Conservation (phyloP, 2,888 invertebrate genomes). For the Lomographa bimaculata region DNA sequence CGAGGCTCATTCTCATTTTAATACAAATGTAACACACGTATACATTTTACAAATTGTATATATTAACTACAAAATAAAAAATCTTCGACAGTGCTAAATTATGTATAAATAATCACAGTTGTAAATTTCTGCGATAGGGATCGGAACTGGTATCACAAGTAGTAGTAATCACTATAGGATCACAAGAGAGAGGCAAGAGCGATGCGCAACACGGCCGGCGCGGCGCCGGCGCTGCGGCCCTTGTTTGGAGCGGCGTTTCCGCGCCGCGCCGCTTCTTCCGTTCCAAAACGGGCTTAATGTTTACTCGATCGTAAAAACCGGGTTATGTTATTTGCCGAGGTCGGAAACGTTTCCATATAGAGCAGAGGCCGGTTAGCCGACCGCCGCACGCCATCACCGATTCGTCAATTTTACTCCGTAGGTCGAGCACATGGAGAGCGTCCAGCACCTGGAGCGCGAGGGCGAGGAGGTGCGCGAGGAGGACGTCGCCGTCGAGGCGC, state of each 20-base stretch:
- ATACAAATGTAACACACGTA: too few relatives aligned
- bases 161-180: too few relatives aligned
- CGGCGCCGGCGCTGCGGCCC: constrained; percentile 23
- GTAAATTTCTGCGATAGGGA: too few relatives aligned
- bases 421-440: constrained; percentile 53
- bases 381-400: too few relatives aligned
- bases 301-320: constrained; percentile 12
- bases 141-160: too few relatives aligned
- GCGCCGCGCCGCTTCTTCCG: constrained; percentile 51
- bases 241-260: constrained; percentile 39
- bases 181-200: too few relatives aligned
- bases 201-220: neutral
- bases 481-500: constrained; percentile 52
- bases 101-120: too few relatives aligned
- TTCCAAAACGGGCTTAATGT: constrained; percentile 40
- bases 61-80: too few relatives aligned
- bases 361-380: neutral
- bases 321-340: constrained; percentile 12
- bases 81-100: too few relatives aligned
- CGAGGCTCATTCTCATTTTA: neutral
- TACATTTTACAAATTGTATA: too few relatives aligned
- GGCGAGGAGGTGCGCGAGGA: constrained; percentile 45
- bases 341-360: constrained; percentile 1
- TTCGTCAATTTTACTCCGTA: constrained; percentile 11
- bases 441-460: constrained; percentile 42